Base-by-base conservation (phyloP, 2,113 vertebrate species). In the Spilogale gracilis region DNA sequence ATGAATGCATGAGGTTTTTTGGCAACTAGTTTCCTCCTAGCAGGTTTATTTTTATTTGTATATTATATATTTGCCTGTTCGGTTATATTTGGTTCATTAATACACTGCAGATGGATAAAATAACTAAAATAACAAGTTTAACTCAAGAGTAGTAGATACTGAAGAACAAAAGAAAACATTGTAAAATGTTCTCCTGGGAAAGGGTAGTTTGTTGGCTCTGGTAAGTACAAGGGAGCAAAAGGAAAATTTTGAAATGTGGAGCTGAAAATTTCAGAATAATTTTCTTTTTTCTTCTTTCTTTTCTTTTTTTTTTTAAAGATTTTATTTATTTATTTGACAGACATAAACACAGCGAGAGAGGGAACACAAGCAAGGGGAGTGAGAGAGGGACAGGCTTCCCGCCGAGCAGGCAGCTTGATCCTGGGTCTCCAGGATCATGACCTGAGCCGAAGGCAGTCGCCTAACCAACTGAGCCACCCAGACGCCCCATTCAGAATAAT, bases 201-300 rank as follows among this genome's bases (percentile, higher is more conserved):
- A 74, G 3, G 2, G 38, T 58, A 60, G 4, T 3, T 38, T 83
- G 27, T 65, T 10, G 11, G n/a, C 65, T 6, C 4, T 80, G 14
- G 25, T 17, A 84, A 23, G 18, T 56, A 67, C 0, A 67, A 48
- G 17, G 23, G 4, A 1, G 48, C 79, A 93, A 17, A 74, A 63
- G 1, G 73, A 9, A 82, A 79, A 20, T 58, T 87, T 84, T 84
- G 11, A 89, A 91, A 54, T 71, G 6, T 0, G 60, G 7, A 60
- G 25, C 8, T 88, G 56, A 93, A 98, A 96, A 91, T 97, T 95
- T 96, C 61, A 92, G 83, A 97, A 74, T 83, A 97, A 97, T 38
- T 38, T 38, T 38, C 38, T 38, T 38, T 38, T 38, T 38, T 38
- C 38, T 38, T 38, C 2, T 38, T 38, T 38, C 38, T 38, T 38